Base-by-base conservation (phyloP, 2,797 vertebrate species). In the Scolopax bukidnonensis region DNA sequence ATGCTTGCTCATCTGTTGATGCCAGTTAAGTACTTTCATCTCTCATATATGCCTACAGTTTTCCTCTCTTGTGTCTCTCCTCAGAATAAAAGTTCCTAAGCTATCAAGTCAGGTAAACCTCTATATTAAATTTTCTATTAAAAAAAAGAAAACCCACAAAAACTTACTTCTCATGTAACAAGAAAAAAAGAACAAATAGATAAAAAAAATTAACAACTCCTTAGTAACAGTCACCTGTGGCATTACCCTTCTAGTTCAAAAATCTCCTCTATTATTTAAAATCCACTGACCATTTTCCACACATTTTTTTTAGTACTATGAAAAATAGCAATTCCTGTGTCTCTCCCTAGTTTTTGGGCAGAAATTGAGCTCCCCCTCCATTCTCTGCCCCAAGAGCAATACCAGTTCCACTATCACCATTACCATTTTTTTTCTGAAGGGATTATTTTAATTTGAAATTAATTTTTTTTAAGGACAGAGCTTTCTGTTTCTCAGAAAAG, bases 371-470 rank as follows among this genome's bases (percentile, higher is more conserved):
- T 41, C 27, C 27, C 14, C 15, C 30, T 25, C 47, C 3, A 13
- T 18, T 2, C 1, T 4, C 5, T 1, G 2, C 5, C 4, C 6
- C 11, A 69, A 78, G 14, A 85, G 28, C 4, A 48, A n/a, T 16
- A 61, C 3, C 8, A 8, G 4, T 45, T 45, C 18, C 53, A 53
- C 19, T 78, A 40, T 40, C 40, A 65, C 3, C 20, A 53, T 33
- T 25, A 60, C 9, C 3, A 14, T 23, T 50, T 57, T 50, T 57
- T 53, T 65, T 32, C 18, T 4, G 2, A 64, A 30, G 10, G 12
- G 5, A 10, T 13, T 50, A 5, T 63, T 43, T 48, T 71, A 13
- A 18, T 6, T 36, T 25, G 36, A 36, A 36, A 36, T 25, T 59
- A 16, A 16, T 25, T 28, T 30, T 3, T 45, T 50, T 54, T 43